These are phyloP conservation scores for Mus pahari DNA, from an alignment of 2,113 vertebrate species.

Conservation along the genomic window DNA sequence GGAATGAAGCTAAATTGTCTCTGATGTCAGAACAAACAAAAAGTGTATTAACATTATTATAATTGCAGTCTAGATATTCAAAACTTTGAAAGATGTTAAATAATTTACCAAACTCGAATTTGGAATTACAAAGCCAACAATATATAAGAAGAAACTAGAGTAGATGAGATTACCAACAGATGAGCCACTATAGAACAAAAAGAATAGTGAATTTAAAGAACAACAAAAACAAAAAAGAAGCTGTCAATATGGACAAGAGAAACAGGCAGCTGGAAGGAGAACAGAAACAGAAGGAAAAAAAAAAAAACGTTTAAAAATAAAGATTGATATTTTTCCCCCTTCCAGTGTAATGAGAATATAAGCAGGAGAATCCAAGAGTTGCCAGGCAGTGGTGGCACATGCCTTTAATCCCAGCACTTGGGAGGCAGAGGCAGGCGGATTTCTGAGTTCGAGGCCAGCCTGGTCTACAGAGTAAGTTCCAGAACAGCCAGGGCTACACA, in stretches of 20 bases:
- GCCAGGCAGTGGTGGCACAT: too few species aligned
- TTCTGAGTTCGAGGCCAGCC: too few species aligned
- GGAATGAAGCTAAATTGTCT: not conserved
- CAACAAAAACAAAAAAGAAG: not conserved
- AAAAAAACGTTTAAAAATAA: not conserved
- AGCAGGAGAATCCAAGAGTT: not conserved
- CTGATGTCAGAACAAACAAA: not conserved
- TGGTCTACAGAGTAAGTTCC: too few species aligned
- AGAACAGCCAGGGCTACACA: too few species aligned
- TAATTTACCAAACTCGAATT: not conserved
- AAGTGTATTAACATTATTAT: not conserved
- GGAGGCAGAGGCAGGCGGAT: too few species aligned
- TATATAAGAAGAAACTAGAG: not conserved
- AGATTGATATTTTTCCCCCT: not conserved
- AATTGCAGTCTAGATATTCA: not conserved
- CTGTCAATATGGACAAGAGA: not conserved
- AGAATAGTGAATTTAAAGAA: not conserved
- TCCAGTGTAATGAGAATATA: not conserved
- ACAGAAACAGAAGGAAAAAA: not conserved
- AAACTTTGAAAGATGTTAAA: constrained; percentile 8
- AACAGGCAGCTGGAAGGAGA: not conserved
- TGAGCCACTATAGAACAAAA: not conserved
- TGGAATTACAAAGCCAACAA: not conserved
- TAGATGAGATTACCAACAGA: not conserved
- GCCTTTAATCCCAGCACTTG: too few species aligned